Conservation (phyloP, 2,888 invertebrate species). For the Cephalotes varians region DNA sequence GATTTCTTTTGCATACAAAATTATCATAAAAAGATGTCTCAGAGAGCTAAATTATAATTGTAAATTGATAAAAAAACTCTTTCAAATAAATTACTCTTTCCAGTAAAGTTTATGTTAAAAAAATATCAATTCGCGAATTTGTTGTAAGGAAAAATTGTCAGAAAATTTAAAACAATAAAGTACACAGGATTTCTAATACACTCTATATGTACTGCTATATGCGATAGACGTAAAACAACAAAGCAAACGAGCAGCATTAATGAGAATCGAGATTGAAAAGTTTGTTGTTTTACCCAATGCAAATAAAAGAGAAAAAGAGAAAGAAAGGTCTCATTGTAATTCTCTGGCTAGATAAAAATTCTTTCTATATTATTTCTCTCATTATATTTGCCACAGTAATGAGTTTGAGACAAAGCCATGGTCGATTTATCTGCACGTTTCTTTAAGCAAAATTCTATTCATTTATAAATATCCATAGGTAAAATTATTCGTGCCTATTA, state of each 20-base stretch:
- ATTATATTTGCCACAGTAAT: not conserved
- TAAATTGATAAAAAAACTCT: not conserved
- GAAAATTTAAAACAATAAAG: not conserved
- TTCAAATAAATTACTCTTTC: not conserved
- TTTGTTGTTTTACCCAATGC: constrained; percentile 1
- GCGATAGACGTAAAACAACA: not conserved
- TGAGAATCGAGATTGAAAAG: constrained; percentile 39
- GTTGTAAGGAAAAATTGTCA: not conserved
- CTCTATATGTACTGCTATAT: not conserved
- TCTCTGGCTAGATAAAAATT: not conserved
- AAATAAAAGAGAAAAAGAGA: constrained; percentile 7
- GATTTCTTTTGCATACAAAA: not conserved
- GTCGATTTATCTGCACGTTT: not conserved
- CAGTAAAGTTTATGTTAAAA: not conserved
- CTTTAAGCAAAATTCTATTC: not conserved
- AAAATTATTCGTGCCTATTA: not conserved
- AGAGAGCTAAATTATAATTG: constrained; percentile 23
- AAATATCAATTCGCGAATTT: not conserved
- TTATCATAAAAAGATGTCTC: not conserved
- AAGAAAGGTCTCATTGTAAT: not conserved
- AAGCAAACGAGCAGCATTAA: constrained; percentile 18
- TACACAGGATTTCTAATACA: not conserved
- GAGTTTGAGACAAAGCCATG: not conserved
- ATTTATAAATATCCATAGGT: not conserved
- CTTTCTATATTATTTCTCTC: constrained; percentile 3